These are phyloP conservation scores for Ophioninae sp. DNA, from an alignment of 2,888 invertebrate genomes.

Conservation along the genomic window DNA sequence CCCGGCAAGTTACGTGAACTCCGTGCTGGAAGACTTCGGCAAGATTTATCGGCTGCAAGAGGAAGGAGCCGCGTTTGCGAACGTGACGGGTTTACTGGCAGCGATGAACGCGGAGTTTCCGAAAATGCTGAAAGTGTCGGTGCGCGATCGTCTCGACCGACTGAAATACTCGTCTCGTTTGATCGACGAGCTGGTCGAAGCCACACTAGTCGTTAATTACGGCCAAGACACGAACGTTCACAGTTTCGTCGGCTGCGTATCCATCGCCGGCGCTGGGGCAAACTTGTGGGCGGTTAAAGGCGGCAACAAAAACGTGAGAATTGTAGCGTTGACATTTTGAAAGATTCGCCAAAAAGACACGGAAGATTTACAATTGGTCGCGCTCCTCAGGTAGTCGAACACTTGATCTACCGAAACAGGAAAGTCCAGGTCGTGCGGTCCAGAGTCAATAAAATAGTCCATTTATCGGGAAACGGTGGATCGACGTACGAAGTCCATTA, in stretches of 20 bases:
- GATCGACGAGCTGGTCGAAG: slow-evolving; percentile 83
- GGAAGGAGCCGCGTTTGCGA: slow-evolving; percentile 81
- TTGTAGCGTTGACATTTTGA: neutral
- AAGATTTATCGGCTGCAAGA: slow-evolving; percentile 84
- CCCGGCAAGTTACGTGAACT: slow-evolving; percentile 67
- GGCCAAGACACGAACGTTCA: slow-evolving; percentile 83
- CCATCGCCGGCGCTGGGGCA: slow-evolving; percentile 83
- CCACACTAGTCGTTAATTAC: slow-evolving; percentile 84
- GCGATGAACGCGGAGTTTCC: slow-evolving; percentile 82
- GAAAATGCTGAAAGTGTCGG: slow-evolving; percentile 79
- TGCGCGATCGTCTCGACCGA: slow-evolving; percentile 78
- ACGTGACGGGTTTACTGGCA: slow-evolving; percentile 82
- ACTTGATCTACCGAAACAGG: slow-evolving; percentile 72
- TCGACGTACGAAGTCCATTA: slow-evolving; percentile 73
- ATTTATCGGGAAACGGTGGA: slow-evolving; percentile 52
- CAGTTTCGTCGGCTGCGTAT: slow-evolving; percentile 81
- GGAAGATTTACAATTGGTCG: no score
- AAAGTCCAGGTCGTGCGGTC: slow-evolving; percentile 69
- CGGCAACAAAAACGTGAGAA: slow-evolving; percentile 82
- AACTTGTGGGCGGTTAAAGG: slow-evolving; percentile 84
- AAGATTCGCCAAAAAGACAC: neutral
- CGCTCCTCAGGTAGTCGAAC: slow-evolving; percentile 74
- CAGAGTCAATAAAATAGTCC: slow-evolving; percentile 72
- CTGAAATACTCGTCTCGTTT: slow-evolving; percentile 81
- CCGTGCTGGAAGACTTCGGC: slow-evolving; percentile 72